Evolutionary conservation across 1,140 invertebrate genomes (phyloP).

Genomic region (Onthophagus taurus): DNA sequence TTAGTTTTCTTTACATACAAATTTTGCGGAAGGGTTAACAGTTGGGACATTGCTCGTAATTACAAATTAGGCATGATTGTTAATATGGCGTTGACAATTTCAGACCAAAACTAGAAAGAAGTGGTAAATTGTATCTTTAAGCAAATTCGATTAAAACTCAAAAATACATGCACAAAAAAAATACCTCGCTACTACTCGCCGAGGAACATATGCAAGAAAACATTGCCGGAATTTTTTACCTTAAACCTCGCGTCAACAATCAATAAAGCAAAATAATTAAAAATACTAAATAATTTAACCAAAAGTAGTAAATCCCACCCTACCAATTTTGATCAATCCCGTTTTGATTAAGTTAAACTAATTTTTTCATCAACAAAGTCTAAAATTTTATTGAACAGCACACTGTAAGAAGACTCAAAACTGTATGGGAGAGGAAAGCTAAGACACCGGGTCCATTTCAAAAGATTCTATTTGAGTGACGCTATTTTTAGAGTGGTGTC

Average conservation of each 20-base stretch:
- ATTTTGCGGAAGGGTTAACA: conserved; percentile 11
- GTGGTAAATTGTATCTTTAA: background rate
- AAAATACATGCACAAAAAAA: conserved; percentile 5
- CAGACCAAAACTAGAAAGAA: conserved; percentile 13
- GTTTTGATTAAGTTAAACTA: too few species aligned
- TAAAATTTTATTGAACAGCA: too few species aligned
- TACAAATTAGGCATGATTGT: conserved; percentile 5
- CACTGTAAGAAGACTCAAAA: too few species aligned
- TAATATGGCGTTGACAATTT: conserved; percentile 11
- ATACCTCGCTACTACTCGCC: conserved; percentile 11
- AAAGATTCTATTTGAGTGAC: conserved; percentile 13
- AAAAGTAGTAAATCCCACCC: background rate
- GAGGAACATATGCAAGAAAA: conserved; percentile 21
- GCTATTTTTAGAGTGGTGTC: conserved; percentile 8
- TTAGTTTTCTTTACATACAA: conserved; percentile 11
- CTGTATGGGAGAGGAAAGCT: too few species aligned
- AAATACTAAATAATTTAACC: conserved; percentile 8
- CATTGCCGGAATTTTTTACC: conserved; percentile 12
- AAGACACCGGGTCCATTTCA: too few species aligned
- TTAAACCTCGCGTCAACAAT: too few species aligned
- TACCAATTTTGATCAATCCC: too few species aligned
- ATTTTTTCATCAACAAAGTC: too few species aligned
- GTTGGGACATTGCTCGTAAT: conserved; percentile 6
- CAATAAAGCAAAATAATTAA: conserved; percentile 7
- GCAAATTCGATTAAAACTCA: background rate